Conservation (phyloP, 2,888 invertebrate genomes). For the Cephus nigrinus region DNA sequence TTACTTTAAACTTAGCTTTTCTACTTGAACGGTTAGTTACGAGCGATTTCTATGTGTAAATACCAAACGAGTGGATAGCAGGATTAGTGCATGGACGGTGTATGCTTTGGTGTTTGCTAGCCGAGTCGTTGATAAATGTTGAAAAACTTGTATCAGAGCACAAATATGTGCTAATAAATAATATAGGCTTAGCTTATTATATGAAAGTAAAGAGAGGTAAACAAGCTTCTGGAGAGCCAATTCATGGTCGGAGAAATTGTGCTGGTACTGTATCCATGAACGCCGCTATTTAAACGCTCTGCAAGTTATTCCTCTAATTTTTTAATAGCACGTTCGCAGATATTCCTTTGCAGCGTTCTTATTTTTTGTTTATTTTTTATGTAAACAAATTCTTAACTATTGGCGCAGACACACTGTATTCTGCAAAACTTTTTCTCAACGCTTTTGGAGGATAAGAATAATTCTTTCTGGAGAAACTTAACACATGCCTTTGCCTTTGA, state of each 20-base stretch:
- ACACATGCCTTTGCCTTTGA: background rate
- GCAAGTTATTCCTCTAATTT: conserved; percentile 34
- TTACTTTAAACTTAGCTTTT: conserved; percentile 19
- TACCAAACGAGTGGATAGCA: conserved; percentile 4
- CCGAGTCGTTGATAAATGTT: background rate
- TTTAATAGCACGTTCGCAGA: conserved; percentile 20
- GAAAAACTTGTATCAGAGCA: background rate
- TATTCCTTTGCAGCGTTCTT: conserved; percentile 13
- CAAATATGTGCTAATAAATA: background rate
- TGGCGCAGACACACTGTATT: background rate
- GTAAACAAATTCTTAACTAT: conserved; percentile 17
- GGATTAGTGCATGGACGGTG: conserved; percentile 34
- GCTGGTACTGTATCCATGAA: background rate
- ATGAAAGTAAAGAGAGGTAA: background rate
- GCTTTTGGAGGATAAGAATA: background rate
- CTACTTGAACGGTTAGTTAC: conserved; percentile 2
- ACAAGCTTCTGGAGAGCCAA: background rate
- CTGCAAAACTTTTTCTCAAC: conserved; percentile 9
- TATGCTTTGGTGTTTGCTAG: background rate
- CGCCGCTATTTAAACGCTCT: conserved; percentile 14
- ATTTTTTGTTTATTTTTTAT: conserved; percentile 5
- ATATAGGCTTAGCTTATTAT: background rate
- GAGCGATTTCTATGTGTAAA: conserved; percentile 2
- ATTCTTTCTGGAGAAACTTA: background rate
- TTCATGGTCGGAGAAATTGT: background rate